These are phyloP conservation scores for Arvicanthis niloticus DNA, from an alignment of 2,113 vertebrate species.

Conservation along the genomic window DNA sequence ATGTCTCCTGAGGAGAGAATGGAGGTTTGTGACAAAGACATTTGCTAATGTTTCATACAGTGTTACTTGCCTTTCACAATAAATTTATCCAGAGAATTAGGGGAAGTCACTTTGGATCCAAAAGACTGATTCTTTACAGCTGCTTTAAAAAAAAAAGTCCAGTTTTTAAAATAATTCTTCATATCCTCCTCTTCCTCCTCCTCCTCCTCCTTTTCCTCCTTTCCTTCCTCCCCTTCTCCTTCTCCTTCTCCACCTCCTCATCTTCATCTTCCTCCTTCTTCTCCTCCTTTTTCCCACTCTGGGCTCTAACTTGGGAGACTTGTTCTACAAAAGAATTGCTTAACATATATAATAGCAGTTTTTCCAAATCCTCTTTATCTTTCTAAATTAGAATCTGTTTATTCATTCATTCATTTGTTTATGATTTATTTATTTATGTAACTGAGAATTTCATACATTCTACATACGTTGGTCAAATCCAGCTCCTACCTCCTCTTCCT, in stretches of 20 bases:
- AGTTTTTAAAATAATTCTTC: neutral
- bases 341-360: neutral
- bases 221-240: rapidly evolving
- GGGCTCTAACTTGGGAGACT: neutral
- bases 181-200: no score
- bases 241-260: no score
- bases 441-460: neutral
- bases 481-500: neutral
- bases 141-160: neutral
- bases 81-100: neutral
- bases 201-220: rapidly evolving
- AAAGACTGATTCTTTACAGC: neutral
- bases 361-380: neutral
- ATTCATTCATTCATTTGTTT: neutral
- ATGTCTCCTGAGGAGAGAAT: neutral
- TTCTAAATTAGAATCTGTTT: neutral
- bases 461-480: neutral
- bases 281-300: no score
- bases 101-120: no score
- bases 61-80: neutral
- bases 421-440: neutral
- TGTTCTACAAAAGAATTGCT: neutral
- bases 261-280: no score
- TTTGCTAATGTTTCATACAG: neutral
- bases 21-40: neutral